A percentile compares a stretch with the other conserved stretches of the same genome.
Evolutionary conservation across 2,113 vertebrate genomes (phyloP).

Genomic region (Diglossa brunneiventris): DNA sequence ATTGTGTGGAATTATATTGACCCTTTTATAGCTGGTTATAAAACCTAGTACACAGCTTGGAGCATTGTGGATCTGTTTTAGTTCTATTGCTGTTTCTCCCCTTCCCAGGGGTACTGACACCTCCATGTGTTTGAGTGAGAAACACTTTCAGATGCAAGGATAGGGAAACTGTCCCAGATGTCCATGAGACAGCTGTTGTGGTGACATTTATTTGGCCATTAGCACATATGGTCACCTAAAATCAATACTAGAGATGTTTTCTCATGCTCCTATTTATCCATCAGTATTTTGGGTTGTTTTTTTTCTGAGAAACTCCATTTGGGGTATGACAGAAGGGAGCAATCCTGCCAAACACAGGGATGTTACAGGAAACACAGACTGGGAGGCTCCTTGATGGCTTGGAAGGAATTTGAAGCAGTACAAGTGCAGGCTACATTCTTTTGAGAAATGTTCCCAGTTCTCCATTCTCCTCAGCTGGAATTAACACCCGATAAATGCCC

Average conservation of each 20-base stretch:
- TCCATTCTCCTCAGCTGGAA: neutral
- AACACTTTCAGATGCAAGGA: neutral
- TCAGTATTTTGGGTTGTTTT: neutral
- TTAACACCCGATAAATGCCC: neutral
- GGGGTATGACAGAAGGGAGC: neutral
- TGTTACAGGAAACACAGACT: neutral
- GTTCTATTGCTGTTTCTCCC: neutral
- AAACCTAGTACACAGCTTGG: neutral
- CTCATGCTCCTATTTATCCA: neutral
- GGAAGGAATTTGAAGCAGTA: neutral
- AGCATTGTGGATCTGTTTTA: neutral
- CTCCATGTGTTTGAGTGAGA: neutral
- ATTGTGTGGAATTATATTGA: neutral
- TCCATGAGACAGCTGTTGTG: neutral
- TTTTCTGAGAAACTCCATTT: neutral
- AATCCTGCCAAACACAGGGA: neutral
- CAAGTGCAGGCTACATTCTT: neutral
- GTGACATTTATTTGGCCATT: neutral
- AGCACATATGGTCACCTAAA: neutral
- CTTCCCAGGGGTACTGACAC: neutral
- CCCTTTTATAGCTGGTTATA: neutral
- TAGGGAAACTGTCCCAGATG: neutral
- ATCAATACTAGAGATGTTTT: neutral
- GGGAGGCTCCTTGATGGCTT: neutral
- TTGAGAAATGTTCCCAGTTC: neutral